Percentiles rank a stretch among this genome's conserved stretches.
phyloP scores from a whole-genome alignment of 2,888 invertebrate genomes.

The Phortica magna region DNA sequence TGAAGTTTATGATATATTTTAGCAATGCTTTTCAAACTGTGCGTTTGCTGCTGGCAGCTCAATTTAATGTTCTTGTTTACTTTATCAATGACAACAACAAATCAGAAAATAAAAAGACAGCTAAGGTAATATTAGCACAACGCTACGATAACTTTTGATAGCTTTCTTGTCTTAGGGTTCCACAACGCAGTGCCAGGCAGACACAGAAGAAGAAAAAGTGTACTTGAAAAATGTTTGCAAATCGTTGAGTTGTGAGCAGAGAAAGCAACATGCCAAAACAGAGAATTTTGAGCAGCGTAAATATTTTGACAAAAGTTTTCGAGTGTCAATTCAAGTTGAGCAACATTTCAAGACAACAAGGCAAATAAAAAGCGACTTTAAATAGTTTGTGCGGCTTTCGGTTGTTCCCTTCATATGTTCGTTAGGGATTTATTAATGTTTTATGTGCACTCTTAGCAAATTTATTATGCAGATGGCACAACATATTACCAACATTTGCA shows the following conservation, averaged over 20 bases:
- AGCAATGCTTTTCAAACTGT: conserved; percentile 3
- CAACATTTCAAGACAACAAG: neutral
- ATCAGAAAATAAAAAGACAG: conserved; percentile 47
- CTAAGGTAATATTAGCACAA: conserved; percentile 61
- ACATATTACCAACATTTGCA: conserved; percentile 5
- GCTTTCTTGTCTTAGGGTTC: neutral
- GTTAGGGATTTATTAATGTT: neutral
- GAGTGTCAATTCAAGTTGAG: neutral
- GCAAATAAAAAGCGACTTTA: too few relatives aligned
- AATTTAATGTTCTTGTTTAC: neutral
- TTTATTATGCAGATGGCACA: neutral
- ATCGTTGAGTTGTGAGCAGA: neutral
- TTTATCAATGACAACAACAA: neutral
- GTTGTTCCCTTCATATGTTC: neutral
- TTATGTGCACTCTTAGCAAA: conserved; percentile 8
- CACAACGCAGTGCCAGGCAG: neutral
- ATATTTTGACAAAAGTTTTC: neutral
- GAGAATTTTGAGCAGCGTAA: neutral
- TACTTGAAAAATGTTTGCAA: conserved; percentile 19
- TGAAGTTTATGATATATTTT: neutral
- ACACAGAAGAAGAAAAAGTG: neutral
- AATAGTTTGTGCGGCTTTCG: too few relatives aligned
- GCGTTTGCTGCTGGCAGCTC: neutral
- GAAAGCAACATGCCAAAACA: conserved; percentile 2
- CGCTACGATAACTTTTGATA: neutral